Percentiles rank a stretch among this genome's conserved stretches.
Conservation (phyloP, 1,140 invertebrate genomes). For the Caenorhabditis elegans region WBcel235 BX284602.5:5294501-5295000, state of each 20-base stretch:
- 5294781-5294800: constrained; percentile 95
- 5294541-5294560: constrained; percentile 82
- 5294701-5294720: neutral
- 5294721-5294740: constrained; percentile 63
- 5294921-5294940: constrained; percentile 99
- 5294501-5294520: constrained; percentile 89
- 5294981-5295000: constrained; percentile 69
- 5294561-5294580: constrained; percentile 82
- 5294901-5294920: constrained; percentile 96
- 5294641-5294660: constrained; percentile 88
- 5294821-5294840: constrained; percentile 84
- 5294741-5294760: constrained; percentile 78
- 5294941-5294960: constrained; percentile 81
- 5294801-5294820: constrained; percentile 81
- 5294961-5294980: constrained; percentile 76
- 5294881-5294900: constrained; percentile 89
- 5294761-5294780: constrained; percentile 70
- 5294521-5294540: constrained; percentile 87
- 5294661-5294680: constrained; percentile 96
- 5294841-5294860: constrained; percentile 93
- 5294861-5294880: constrained; percentile 93
- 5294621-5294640: constrained; percentile 93
- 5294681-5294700: constrained; percentile 90
- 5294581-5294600: constrained; percentile 86
- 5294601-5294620: constrained; percentile 81